phyloP scores from a whole-genome alignment of 2,888 invertebrate genomes.

The Eupithecia insigniata region DNA sequence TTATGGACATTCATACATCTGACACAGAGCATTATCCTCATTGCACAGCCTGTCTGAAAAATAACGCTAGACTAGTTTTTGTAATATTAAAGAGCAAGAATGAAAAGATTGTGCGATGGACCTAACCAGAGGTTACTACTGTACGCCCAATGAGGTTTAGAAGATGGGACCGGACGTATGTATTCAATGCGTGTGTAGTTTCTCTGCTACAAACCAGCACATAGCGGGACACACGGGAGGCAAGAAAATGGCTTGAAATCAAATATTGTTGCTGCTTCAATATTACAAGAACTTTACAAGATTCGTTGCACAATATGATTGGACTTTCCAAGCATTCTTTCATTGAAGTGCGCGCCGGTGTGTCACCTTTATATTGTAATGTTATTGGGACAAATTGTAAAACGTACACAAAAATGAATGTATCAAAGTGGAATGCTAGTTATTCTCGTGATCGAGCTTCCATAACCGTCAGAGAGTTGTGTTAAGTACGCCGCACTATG shows the following conservation, averaged over 20 bases:
- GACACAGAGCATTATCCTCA: slow-evolving; percentile 78
- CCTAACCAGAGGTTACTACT: slow-evolving; percentile 18
- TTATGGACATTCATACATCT: slow-evolving; percentile 80
- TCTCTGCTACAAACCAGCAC: slow-evolving; percentile 73
- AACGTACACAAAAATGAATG: slow-evolving; percentile 57
- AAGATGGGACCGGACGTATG: slow-evolving; percentile 19
- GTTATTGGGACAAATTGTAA: slow-evolving; percentile 47
- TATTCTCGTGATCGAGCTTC: slow-evolving; percentile 72
- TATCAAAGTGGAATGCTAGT: slow-evolving; percentile 64
- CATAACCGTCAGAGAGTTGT: slow-evolving; percentile 79
- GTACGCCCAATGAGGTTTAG: slow-evolving; percentile 19
- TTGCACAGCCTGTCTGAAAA: slow-evolving; percentile 82
- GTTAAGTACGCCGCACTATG: slow-evolving; percentile 82
- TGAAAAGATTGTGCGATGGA: slow-evolving; percentile 26
- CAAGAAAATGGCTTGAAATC: slow-evolving; percentile 72
- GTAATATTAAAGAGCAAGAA: slow-evolving; percentile 82
- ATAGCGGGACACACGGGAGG: slow-evolving; percentile 81
- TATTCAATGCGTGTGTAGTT: slow-evolving; percentile 76
- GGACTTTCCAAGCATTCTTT: slow-evolving; percentile 83
- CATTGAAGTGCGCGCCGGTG: slow-evolving; percentile 74
- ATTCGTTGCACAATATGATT: slow-evolving; percentile 85
- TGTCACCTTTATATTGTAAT: slow-evolving; percentile 83
- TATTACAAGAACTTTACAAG: slow-evolving; percentile 84
- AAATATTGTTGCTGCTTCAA: slow-evolving; percentile 82
- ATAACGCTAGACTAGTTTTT: slow-evolving; percentile 78